Evolutionary conservation across 2,797 vertebrate species (phyloP), one percentile per base, ranked within the genome.

Genomic region (Typhlichthys eigenmanni): DNA sequence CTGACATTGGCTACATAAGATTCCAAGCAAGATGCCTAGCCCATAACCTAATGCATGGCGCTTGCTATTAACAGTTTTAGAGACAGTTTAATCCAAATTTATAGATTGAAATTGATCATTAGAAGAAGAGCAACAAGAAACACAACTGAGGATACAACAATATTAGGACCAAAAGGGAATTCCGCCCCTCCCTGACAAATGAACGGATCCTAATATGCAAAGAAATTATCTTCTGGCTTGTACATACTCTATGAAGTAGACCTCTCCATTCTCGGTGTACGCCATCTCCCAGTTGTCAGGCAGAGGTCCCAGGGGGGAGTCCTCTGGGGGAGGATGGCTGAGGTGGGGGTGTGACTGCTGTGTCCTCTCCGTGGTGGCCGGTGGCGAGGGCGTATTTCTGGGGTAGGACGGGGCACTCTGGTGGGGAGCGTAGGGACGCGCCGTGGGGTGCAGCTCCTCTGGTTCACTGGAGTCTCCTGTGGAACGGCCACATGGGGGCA

Each of bases 211-310:
- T 34, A 13, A 1, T 2, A 2, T 9, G 13, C 50, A 8, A 4
- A 24, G 24, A 24, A 24, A 24, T 13, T 43, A 53, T 24, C 51
- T 16, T 11, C 12, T 16, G 11, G 7, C 52, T 13, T 1, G 17
- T 13, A 70, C 92, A 92, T 92, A 99, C 96, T 99, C 97, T 95
- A 99, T 98, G 81, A 95, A 99, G 93, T 99, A 99, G 95, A 98
- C 96, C 96, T 99, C 97, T 88, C 97, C 97, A 1, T 94, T 98
- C 93, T 99, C 97, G 1, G 97, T 99, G 93, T 96, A 99, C 88
- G 97, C 97, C 97, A 99, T 99, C 95, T 99, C 97, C 97, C 96
- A 99, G 93, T 97, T 98, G 70, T 96, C 95, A 32, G 97, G 97
- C 92, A 99, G 94, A 92, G 96, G 94, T 91, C 96, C 97, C 91